Evolutionary conservation across 2,888 invertebrate species (phyloP).

Genomic region (Synergus japonicus): DNA sequence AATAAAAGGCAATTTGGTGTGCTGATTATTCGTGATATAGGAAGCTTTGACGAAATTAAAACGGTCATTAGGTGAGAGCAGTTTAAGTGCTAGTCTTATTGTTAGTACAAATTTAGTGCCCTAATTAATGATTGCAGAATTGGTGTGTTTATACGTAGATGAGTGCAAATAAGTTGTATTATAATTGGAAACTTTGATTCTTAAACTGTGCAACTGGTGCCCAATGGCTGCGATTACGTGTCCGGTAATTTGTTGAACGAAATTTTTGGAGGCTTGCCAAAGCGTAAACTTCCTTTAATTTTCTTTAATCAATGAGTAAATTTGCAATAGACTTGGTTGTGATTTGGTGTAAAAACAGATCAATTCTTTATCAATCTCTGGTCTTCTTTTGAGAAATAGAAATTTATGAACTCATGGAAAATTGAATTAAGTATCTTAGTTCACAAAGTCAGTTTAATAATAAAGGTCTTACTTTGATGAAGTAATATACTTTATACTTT

Average conservation of each 20-base stretch:
- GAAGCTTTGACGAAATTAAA: neutral
- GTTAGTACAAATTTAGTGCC: too few relatives aligned
- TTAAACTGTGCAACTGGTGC: slow-evolving; percentile 48
- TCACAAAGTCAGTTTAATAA: slow-evolving; percentile 12
- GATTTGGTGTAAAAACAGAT: neutral
- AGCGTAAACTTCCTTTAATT: slow-evolving; percentile 43
- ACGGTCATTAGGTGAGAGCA: neutral
- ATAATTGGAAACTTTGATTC: slow-evolving; percentile 52
- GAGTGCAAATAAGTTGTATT: slow-evolving; percentile 36
- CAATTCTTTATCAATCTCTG: neutral
- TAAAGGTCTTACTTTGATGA: neutral
- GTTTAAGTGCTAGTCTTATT: neutral
- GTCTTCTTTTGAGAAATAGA: too few relatives aligned
- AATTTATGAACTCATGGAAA: neutral
- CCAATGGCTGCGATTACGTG: slow-evolving; percentile 44
- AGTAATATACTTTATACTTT: neutral
- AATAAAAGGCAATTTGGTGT: neutral
- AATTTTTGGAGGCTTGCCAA: slow-evolving; percentile 57
- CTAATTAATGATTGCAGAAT: slow-evolving; percentile 32
- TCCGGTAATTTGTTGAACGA: slow-evolving; percentile 50
- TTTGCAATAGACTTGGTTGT: neutral
- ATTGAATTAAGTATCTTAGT: neutral
- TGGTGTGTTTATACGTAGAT: neutral
- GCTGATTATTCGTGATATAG: neutral
- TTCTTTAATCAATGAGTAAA: slow-evolving; percentile 50